These are phyloP conservation scores for Caenorhabditis drosophilae DNA, from an alignment of 2,888 invertebrate genomes.

Conservation along the genomic window DNA sequence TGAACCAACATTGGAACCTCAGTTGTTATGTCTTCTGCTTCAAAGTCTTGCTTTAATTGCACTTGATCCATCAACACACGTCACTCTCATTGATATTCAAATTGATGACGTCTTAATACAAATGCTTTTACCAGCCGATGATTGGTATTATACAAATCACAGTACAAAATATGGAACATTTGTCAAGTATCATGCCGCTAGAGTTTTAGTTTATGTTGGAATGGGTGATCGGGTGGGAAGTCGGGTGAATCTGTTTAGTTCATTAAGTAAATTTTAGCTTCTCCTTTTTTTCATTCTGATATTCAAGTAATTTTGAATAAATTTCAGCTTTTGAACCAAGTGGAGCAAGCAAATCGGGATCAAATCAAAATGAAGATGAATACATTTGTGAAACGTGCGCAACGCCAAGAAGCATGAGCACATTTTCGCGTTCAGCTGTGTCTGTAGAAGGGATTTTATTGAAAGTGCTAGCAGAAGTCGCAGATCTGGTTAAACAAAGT, in stretches of 20 bases:
- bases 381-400: conserved; percentile 67
- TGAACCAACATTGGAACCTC: conserved; percentile 77
- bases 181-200: conserved; percentile 77
- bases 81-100: conserved; percentile 74
- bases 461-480: conserved; percentile 47
- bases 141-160: conserved; percentile 78
- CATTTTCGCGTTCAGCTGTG: conserved; percentile 61
- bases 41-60: conserved; percentile 76
- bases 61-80: conserved; percentile 74
- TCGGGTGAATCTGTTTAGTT: conserved; percentile 74
- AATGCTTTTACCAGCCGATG: conserved; percentile 76
- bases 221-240: conserved; percentile 75
- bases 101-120: conserved; percentile 75
- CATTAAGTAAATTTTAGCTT: conserved; percentile 11
- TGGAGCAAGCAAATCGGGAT: neutral
- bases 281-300: conserved; percentile 2
- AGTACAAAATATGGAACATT: conserved; percentile 76
- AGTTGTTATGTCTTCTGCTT: conserved; percentile 76
- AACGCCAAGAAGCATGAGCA: conserved; percentile 58
- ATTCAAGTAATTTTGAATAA: neutral
- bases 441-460: conserved; percentile 58
- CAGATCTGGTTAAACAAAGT: conserved; percentile 51
- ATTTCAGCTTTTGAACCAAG: conserved; percentile 26
- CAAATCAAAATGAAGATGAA: conserved; percentile 62
- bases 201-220: conserved; percentile 76